These are phyloP conservation scores for Adelphocoris suturalis DNA, from an alignment of 2,888 invertebrate genomes.

Conservation along the genomic window DNA sequence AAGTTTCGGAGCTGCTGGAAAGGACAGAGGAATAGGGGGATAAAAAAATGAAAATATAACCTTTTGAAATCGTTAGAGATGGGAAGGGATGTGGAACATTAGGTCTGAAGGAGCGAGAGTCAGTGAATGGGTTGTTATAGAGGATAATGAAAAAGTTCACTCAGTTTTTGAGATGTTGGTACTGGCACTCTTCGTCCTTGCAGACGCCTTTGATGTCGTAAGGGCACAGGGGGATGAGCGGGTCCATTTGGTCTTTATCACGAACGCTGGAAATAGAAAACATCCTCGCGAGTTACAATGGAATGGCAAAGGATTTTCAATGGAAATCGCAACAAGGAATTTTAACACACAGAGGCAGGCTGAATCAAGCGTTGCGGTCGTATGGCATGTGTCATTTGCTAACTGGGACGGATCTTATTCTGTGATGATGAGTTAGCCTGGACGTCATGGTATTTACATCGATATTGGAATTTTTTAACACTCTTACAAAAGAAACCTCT, in stretches of 20 bases:
- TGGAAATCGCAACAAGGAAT: too few species aligned
- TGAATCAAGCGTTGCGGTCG: too few species aligned
- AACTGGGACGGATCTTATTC: too few species aligned
- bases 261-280: conserved; percentile 49
- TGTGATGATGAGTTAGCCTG: too few species aligned
- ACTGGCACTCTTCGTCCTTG: conserved; percentile 74
- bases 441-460: too few species aligned
- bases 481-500: too few species aligned
- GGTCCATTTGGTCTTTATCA: conserved; percentile 71
- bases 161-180: conserved; percentile 73
- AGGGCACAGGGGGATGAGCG: conserved; percentile 72
- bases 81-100: conserved; percentile 33
- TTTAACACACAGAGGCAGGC: too few species aligned
- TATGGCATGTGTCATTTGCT: too few species aligned
- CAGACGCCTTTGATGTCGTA: conserved; percentile 73
- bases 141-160: conserved; percentile 47
- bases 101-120: neutral
- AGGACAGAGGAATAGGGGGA: neutral
- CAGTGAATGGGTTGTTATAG: neutral
- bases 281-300: neutral
- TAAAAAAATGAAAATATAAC: neutral
- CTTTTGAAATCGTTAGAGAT: neutral
- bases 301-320: too few species aligned
- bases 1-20: neutral
- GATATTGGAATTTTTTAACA: too few species aligned